phyloP scores from a whole-genome alignment of 2,888 invertebrate genomes.

The Notodromas monacha region DNA sequence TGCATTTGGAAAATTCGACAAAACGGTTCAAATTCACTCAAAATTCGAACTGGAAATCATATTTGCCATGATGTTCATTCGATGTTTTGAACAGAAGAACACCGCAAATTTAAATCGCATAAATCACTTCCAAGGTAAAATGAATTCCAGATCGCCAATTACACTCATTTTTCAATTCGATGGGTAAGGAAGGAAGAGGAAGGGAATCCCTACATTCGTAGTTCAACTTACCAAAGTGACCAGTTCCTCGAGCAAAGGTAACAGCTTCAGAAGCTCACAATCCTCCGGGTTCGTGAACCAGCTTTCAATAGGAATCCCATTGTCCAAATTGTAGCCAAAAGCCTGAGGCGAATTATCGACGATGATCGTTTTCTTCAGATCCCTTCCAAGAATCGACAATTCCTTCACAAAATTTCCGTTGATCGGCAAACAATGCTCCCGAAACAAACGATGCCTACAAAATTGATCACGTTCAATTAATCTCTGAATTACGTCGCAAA shows the following conservation, averaged over 20 bases:
- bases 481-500: too few species aligned
- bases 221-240: conserved; percentile 48
- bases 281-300: conserved; percentile 77
- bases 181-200: too few species aligned
- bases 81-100: too few species aligned
- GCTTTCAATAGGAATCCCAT: conserved; percentile 85
- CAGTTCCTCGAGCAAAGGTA: conserved; percentile 63
- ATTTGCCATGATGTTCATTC: too few species aligned
- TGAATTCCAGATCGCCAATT: too few species aligned
- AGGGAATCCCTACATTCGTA: too few species aligned
- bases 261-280: conserved; percentile 52
- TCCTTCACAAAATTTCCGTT: conserved; percentile 91
- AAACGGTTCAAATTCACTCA: too few species aligned
- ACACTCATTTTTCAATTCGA: too few species aligned
- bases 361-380: conserved; percentile 54
- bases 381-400: conserved; percentile 60
- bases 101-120: too few species aligned
- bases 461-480: conserved; percentile 2
- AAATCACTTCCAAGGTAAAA: too few species aligned
- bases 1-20: too few species aligned
- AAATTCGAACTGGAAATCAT: too few species aligned
- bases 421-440: conserved; percentile 76
- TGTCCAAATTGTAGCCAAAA: conserved; percentile 69
- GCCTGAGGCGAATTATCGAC: conserved; percentile 70
- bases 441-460: conserved; percentile 38